Conservation (phyloP, 2,888 invertebrate species). For the Chironomus tentans region DNA sequence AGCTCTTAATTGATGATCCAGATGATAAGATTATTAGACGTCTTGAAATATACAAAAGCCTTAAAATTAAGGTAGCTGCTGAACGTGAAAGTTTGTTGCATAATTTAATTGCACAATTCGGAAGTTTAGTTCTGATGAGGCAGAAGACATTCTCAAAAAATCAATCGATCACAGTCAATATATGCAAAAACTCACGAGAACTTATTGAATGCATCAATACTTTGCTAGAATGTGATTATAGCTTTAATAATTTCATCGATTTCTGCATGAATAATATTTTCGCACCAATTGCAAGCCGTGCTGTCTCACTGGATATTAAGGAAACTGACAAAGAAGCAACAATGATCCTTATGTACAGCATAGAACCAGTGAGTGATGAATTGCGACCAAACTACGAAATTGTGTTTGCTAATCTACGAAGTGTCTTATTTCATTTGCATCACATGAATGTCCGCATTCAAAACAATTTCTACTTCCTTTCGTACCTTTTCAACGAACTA, state of each 20-base stretch:
- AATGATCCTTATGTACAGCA: constrained; percentile 38
- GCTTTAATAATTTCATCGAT: constrained; percentile 37
- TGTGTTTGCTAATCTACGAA: constrained; percentile 36
- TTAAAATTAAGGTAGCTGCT: constrained; percentile 38
- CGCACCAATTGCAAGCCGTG: constrained; percentile 38
- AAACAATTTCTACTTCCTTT: constrained; percentile 35
- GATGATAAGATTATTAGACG: constrained; percentile 36
- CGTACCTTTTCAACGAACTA: constrained; percentile 27
- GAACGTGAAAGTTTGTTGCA: constrained; percentile 38
- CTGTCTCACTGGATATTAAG: constrained; percentile 37
- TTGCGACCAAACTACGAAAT: constrained; percentile 39
- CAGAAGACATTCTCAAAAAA: constrained; percentile 39
- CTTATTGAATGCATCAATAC: constrained; percentile 38
- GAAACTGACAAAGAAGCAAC: constrained; percentile 26
- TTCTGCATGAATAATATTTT: constrained; percentile 40
- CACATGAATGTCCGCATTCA: constrained; percentile 37
- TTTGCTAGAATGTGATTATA: constrained; percentile 38
- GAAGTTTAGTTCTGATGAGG: constrained; percentile 36
- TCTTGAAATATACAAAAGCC: constrained; percentile 37
- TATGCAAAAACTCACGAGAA: constrained; percentile 36
- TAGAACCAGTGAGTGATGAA: constrained; percentile 31
- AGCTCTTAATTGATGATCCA: constrained; percentile 34
- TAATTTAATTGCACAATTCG: constrained; percentile 39
- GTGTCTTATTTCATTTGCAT: constrained; percentile 34
- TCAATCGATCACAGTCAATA: constrained; percentile 36